phyloP scores from a whole-genome alignment of 2,888 invertebrate genomes.

The Scaeva pyrastri region DNA sequence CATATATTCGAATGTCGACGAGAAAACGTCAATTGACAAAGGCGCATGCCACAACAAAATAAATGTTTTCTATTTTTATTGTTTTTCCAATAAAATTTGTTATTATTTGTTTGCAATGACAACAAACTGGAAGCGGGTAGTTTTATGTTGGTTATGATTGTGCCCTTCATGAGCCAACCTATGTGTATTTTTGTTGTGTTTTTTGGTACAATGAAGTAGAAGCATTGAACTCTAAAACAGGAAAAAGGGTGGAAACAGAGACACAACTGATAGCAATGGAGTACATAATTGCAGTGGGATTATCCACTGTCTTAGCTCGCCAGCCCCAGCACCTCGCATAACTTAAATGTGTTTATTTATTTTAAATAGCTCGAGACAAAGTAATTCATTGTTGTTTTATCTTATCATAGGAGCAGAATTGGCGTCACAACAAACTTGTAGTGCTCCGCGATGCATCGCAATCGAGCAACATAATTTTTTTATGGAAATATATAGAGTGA shows the following conservation, averaged over 20 bases:
- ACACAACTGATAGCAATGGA: background rate
- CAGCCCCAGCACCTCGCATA: slow-evolving; percentile 1
- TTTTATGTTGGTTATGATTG: slow-evolving; percentile 12
- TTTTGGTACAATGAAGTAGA: background rate
- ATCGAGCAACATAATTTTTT: background rate
- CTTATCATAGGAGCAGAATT: slow-evolving; percentile 45
- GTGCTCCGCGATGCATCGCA: background rate
- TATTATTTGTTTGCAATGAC: slow-evolving; percentile 34
- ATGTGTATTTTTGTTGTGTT: too few species aligned
- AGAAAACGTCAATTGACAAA: slow-evolving; percentile 41
- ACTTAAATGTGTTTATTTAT: background rate
- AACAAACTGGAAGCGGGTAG: background rate
- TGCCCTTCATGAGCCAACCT: background rate
- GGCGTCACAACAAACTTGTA: slow-evolving; percentile 41
- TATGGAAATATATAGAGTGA: slow-evolving; percentile 5
- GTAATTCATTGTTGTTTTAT: slow-evolving; percentile 44
- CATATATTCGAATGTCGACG: too few species aligned
- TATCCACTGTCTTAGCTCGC: slow-evolving; percentile 2
- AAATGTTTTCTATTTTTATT: slow-evolving; percentile 36
- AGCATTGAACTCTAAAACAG: slow-evolving; percentile 16
- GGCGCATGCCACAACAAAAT: slow-evolving; percentile 60
- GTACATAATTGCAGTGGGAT: slow-evolving; percentile 36
- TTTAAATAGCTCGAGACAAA: slow-evolving; percentile 26
- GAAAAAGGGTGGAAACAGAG: background rate
- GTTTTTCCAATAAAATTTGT: slow-evolving; percentile 32